Evolutionary conservation across 1,140 invertebrate genomes (phyloP).

Genomic region (Tetranychus cinnabarinus): DNA sequence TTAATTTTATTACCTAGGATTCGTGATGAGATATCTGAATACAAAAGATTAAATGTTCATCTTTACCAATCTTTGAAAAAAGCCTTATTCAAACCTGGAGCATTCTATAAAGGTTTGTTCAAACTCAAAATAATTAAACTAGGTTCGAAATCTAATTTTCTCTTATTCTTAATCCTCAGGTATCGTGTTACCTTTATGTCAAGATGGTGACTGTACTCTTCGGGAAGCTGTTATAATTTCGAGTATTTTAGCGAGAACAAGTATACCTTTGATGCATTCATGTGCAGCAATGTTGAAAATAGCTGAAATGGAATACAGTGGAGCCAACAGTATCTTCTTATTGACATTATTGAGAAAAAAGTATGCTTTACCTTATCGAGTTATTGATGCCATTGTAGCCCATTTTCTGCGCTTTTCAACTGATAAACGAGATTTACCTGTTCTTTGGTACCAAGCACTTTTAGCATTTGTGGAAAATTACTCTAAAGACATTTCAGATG

Average conservation of each 20-base stretch:
- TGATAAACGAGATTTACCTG: constrained; percentile 60
- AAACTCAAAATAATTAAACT: not conserved
- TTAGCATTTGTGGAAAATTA: constrained; percentile 85
- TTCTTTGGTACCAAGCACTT: constrained; percentile 88
- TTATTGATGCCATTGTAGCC: constrained; percentile 81
- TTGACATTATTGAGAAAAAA: constrained; percentile 90
- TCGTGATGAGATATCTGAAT: constrained; percentile 81
- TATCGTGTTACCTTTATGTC: constrained; percentile 65
- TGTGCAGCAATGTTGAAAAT: constrained; percentile 82
- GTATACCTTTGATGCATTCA: constrained; percentile 87
- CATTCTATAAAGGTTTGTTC: constrained; percentile 63
- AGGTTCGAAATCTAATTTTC: constrained; percentile 30
- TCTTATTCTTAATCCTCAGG: constrained; percentile 95
- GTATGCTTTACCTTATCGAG: constrained; percentile 84
- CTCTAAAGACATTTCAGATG: constrained; percentile 73
- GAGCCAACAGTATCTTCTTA: constrained; percentile 89
- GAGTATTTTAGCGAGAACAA: constrained; percentile 67
- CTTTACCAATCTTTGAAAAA: constrained; percentile 81
- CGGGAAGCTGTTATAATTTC: constrained; percentile 85
- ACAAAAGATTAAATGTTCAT: constrained; percentile 88
- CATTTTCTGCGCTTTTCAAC: constrained; percentile 72
- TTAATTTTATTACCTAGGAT: constrained; percentile 71
- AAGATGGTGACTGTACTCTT: constrained; percentile 53
- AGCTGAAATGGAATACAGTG: constrained; percentile 90
- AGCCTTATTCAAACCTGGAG: constrained; percentile 82